These are phyloP conservation scores for Ceyx melanurus DNA, from an alignment of 2,113 vertebrate species.

Conservation along the genomic window DNA sequence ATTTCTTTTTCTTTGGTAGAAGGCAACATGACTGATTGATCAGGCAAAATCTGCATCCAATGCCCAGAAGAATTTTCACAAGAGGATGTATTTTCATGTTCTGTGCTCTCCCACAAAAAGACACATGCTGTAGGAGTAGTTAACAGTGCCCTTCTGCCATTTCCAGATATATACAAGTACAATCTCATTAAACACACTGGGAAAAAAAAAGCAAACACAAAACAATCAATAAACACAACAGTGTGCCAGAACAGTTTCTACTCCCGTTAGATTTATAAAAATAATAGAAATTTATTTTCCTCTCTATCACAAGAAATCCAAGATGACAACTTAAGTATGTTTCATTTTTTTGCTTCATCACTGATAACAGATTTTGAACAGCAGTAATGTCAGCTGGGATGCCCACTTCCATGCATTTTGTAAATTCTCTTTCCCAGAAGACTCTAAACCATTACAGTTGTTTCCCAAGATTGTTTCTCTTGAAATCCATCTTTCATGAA, in stretches of 20 bases:
- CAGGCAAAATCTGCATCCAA: slow-evolving; percentile 83
- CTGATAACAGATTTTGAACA: not conserved
- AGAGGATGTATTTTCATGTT: slow-evolving; percentile 54
- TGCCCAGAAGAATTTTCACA: slow-evolving; percentile 72
- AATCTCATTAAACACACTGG: slow-evolving; percentile 73
- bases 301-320: not conserved
- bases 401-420: not conserved
- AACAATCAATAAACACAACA: not conserved
- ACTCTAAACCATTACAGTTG: not conserved
- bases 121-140: slow-evolving; percentile 74
- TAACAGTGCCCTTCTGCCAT: slow-evolving; percentile 83
- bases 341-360: not conserved
- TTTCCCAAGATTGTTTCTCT: not conserved
- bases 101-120: slow-evolving; percentile 88
- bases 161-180: slow-evolving; percentile 84
- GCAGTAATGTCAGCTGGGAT: not conserved
- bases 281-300: not conserved
- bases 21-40: slow-evolving; percentile 78
- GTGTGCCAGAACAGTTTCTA: not conserved
- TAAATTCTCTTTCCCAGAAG: not conserved
- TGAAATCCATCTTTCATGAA: not conserved
- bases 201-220: not conserved
- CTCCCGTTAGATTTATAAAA: not conserved
- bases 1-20: slow-evolving; percentile 86
- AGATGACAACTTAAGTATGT: not conserved